Conservation (phyloP, 2,113 vertebrate species). For the Saguinus midas region DNA sequence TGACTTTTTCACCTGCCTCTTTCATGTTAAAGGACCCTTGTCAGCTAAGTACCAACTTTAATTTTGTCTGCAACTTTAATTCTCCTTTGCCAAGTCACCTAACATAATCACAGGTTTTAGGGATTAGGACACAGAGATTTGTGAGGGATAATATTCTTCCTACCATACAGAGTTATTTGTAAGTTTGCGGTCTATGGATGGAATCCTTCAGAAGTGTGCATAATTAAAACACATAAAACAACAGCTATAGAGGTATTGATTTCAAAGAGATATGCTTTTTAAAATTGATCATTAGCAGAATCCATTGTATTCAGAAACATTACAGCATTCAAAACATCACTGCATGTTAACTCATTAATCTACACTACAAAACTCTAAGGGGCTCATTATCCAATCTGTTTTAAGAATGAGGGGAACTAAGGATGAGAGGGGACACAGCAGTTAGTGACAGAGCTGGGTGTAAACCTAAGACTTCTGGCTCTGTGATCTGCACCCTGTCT, state of each 20-base stretch:
- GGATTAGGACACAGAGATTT: not conserved
- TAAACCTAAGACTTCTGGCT: not conserved
- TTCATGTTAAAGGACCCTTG: not conserved
- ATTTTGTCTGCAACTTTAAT: not conserved
- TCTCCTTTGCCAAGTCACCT: not conserved
- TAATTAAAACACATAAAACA: constrained; percentile 1
- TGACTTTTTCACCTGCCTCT: not conserved
- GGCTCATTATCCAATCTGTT: not conserved
- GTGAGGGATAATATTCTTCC: not conserved
- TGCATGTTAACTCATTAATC: not conserved
- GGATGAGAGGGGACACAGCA: not conserved
- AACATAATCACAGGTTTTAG: not conserved
- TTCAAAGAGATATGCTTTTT: not conserved
- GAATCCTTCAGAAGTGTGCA: not conserved
- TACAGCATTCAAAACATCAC: not conserved
- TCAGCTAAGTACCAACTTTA: not conserved
- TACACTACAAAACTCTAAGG: not conserved
- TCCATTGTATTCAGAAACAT: not conserved
- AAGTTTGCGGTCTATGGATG: not conserved
- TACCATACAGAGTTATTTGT: not conserved
- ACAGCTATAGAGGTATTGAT: not conserved
- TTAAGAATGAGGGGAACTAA: not conserved
- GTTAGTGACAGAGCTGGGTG: not conserved
- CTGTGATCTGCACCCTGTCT: not conserved
- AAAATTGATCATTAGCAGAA: not conserved